Base-by-base conservation (phyloP, 1,140 invertebrate genomes). In the Calycopis cecrops region DNA sequence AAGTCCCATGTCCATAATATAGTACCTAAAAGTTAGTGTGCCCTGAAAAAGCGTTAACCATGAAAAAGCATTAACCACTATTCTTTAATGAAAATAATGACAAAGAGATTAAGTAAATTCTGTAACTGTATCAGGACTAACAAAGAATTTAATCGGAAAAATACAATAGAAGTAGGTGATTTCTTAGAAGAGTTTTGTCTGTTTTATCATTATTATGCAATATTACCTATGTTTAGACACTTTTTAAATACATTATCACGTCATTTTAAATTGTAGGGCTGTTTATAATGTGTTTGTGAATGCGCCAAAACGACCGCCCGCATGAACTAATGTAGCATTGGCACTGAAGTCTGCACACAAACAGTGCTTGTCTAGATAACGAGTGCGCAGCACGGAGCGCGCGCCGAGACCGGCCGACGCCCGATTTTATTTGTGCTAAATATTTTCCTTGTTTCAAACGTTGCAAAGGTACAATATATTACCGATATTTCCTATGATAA, bases 221-320 rank as follows among this genome's bases (percentile, higher is more conserved):
- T 6, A 28, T n/a, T 28, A 28, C 21, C 2, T 6, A 2, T 28
- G 21, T 28, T 28, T 28, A 28, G 21, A 28, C 21, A 28, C 21
- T 3, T 28, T 28, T 28, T 3, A 28, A 28, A 28, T 16, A 16
- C 16, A 16, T 18, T 16, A 12, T 44, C 40, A 16, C 40, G 17
- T 44, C 9, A 14, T 28, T 42, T 47, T 53, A 42, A 53, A 53
- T 44, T 17, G 14, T 14, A 21, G 38, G 42, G 42, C 21, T 33
- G 40, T 28, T n/a, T 3, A 28, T 28, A 28, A 28, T 28, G 21
- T 42, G 28, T 12, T 52, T 58, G 73, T 67, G 68, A 71, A 65
- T 78, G 77, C 81, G 83, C 83, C 83, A 87, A 85, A 71, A 78
- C 74, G 79, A 76, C 82, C 82, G 76, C 71, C 67, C 65, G 69